phyloP scores from a whole-genome alignment of 2,888 invertebrate genomes.

The Piscicola geometra region DNA sequence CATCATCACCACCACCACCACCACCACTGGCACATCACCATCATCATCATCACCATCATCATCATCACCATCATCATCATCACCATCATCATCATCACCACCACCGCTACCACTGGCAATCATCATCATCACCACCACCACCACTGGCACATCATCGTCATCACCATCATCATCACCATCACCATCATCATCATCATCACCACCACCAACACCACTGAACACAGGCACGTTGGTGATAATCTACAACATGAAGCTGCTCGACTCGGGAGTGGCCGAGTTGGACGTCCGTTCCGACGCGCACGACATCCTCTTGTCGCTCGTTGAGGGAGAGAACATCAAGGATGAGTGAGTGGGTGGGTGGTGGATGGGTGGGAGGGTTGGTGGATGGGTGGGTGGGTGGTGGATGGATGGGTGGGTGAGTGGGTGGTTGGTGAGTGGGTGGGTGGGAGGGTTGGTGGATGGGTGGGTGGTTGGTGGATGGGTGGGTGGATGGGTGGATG shows the following conservation, averaged over 20 bases:
- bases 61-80: constrained; percentile 22
- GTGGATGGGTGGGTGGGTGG: too few relatives aligned
- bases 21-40: too few relatives aligned
- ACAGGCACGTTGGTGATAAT: constrained; percentile 55
- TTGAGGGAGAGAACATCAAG: constrained; percentile 52
- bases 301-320: constrained; percentile 55
- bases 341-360: constrained; percentile 49
- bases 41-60: constrained; percentile 20
- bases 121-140: constrained; percentile 18
- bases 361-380: too few relatives aligned
- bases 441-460: too few relatives aligned
- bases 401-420: too few relatives aligned
- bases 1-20: too few relatives aligned
- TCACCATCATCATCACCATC: constrained; percentile 23
- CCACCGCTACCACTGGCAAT: neutral
- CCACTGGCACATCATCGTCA: constrained; percentile 12
- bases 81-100: constrained; percentile 21
- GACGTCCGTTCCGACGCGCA: constrained; percentile 52
- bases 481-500: too few relatives aligned
- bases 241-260: constrained; percentile 56
- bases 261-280: constrained; percentile 56
- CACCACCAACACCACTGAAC: neutral
- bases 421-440: too few relatives aligned
- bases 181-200: constrained; percentile 28
- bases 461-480: too few relatives aligned